Evolutionary conservation across 2,888 invertebrate species (phyloP), one percentile per base, ranked within the genome.

Genomic region (Drosophila macrothrix): DNA sequence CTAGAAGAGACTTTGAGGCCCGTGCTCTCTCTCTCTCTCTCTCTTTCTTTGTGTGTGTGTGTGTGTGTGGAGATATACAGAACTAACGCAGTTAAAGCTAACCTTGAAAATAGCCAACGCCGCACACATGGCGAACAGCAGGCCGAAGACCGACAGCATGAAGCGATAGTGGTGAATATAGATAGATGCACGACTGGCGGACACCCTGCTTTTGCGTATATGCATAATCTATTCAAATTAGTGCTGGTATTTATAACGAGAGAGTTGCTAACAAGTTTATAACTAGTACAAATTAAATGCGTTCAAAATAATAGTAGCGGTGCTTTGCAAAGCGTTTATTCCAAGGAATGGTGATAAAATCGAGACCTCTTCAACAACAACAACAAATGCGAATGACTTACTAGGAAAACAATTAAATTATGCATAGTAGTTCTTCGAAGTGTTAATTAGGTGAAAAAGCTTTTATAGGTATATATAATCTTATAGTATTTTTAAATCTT

Each of bases 71-170:
- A 10, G 66, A 58, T 49, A 49, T 53, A 68, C 58, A 79, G 62
- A 88, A 90, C 88, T 87, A 87, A 90, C 87, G 80, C 75, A 59
- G 84, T 71, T 80, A 83, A 87, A 58, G 86, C 74, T 82, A 90
- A 88, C 89, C 90, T 91, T 91, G 91, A 92, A 88, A 92, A 91
- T 92, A 92, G 90, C 86, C 81, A 88, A 90, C 63, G 67, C 76
- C 70, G 71, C 70, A 83, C 79, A 79, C 75, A 76, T 80, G 76
- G 77, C 62, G 61, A 69, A 39, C 63, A 73, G 53, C 63, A 73
- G 58, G 50, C 61, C 29, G 73, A n/a, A 78, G 73, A 63, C 75
- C 67, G 73, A 63, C 72, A 67, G 73, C 76, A 73, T 72, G 76
- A 80, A 63, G 50, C 60, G 41, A 52, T 28, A 43, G 37, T 55